Evolutionary conservation across 1,140 invertebrate species (phyloP).

Genomic region (Eupeodes corollae): DNA sequence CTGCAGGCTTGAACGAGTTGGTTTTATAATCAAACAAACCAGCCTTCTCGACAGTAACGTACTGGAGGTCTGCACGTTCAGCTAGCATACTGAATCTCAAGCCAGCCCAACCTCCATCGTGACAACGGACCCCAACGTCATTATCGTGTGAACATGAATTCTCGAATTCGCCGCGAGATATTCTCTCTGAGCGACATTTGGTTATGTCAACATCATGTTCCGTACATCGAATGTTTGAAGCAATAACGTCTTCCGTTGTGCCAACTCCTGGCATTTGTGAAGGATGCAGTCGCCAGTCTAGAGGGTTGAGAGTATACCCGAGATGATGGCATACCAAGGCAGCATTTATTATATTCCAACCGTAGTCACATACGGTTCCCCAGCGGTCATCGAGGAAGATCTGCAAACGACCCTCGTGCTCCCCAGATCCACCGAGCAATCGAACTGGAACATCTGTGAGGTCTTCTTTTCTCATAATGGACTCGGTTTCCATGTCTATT

Average conservation of each 20-base stretch:
- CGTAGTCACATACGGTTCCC: constrained; percentile 96
- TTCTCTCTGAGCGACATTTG: constrained; percentile 66
- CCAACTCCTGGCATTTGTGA: constrained; percentile 69
- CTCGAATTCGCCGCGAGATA: constrained; percentile 59
- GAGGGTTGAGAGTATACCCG: constrained; percentile 81
- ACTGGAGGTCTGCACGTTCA: constrained; percentile 76
- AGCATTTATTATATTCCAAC: constrained; percentile 87
- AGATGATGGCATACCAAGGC: constrained; percentile 91
- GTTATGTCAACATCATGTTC: constrained; percentile 88
- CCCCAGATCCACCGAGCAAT: constrained; percentile 60
- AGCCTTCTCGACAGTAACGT: constrained; percentile 78
- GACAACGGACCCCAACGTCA: constrained; percentile 81
- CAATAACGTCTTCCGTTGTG: constrained; percentile 59
- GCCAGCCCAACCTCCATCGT: constrained; percentile 85
- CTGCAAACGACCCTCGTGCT: constrained; percentile 68
- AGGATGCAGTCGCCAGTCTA: constrained; percentile 77
- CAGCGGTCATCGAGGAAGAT: constrained; percentile 71
- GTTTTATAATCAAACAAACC: constrained; percentile 90
- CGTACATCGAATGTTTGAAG: constrained; percentile 82
- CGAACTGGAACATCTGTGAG: constrained; percentile 53
- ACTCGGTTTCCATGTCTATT: constrained; percentile 41
- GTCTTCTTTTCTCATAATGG: constrained; percentile 43
- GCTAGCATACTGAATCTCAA: constrained; percentile 78
- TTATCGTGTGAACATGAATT: constrained; percentile 80
- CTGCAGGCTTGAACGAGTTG: constrained; percentile 78